A percentile compares a stretch with the other conserved stretches of the same genome.
These are phyloP conservation scores for Xestia c-nigrum DNA, from an alignment of 2,888 invertebrate genomes.

Conservation along the genomic window DNA sequence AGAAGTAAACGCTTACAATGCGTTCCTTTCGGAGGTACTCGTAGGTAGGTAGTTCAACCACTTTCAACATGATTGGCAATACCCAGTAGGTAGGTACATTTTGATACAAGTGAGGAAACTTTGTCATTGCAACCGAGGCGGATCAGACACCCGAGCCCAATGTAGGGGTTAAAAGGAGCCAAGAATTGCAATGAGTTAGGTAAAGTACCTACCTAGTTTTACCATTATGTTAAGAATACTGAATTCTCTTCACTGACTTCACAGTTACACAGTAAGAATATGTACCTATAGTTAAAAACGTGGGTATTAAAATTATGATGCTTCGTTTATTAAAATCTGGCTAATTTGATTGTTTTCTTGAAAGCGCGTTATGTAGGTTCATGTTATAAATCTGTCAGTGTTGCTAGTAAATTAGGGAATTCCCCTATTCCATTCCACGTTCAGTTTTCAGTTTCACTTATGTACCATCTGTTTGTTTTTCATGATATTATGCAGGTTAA, in stretches of 20 bases:
- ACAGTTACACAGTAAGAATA: no score
- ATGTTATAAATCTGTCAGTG: not conserved
- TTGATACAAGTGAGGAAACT: not conserved
- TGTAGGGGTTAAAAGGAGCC: no score
- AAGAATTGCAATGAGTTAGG: no score
- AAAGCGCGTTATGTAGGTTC: no score
- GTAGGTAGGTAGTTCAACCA: not conserved
- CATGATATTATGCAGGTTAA: not conserved
- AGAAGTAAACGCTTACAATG: not conserved
- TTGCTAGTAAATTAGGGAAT: not conserved
- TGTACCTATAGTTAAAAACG: no score
- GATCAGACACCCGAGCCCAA: no score
- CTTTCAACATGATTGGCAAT: not conserved
- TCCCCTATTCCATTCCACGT: not conserved
- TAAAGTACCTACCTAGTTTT: no score
- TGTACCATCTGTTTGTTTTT: not conserved
- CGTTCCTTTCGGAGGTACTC: not conserved
- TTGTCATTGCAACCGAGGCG: not conserved
- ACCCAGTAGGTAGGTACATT: not conserved
- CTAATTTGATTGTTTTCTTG: not conserved
- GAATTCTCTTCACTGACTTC: no score
- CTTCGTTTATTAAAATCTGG: not conserved
- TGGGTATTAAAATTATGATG: no score
- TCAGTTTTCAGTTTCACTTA: not conserved
- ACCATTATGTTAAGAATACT: no score